These are phyloP conservation scores for Prosapia bicincta DNA, from an alignment of 2,888 invertebrate genomes.

Conservation along the genomic window DNA sequence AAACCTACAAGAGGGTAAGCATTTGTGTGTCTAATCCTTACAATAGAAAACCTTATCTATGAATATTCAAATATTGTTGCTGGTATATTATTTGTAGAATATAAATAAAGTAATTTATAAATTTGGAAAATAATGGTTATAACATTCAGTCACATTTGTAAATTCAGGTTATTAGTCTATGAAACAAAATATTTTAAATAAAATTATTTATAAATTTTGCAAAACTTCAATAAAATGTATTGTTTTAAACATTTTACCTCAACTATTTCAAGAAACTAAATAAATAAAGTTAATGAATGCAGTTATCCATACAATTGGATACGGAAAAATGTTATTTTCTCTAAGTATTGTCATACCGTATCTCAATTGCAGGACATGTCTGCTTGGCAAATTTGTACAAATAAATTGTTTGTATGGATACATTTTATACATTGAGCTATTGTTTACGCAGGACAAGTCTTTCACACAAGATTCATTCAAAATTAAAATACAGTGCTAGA, in stretches of 20 bases:
- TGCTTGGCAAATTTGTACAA: constrained; percentile 17
- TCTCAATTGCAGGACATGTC: constrained; percentile 8
- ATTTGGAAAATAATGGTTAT: too few relatives aligned
- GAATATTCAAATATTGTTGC: too few relatives aligned
- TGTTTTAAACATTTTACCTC: neutral
- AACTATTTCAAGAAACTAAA: neutral
- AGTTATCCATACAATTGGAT: constrained; percentile 24
- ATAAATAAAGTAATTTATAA: too few relatives aligned
- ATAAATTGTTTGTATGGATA: constrained; percentile 20
- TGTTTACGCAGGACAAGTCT: constrained; percentile 12
- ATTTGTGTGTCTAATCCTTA: too few relatives aligned
- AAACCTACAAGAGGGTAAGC: too few relatives aligned
- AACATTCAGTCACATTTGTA: too few relatives aligned
- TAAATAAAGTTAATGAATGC: neutral
- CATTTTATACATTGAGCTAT: constrained; percentile 32
- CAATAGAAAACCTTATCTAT: too few relatives aligned
- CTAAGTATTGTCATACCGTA: constrained; percentile 31
- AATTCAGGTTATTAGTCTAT: too few relatives aligned
- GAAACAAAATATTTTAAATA: too few relatives aligned
- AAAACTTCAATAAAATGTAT: neutral
- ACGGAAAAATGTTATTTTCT: constrained; percentile 26
- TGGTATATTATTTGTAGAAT: too few relatives aligned
- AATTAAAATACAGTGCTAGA: constrained; percentile 17
- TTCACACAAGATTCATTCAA: constrained; percentile 24
- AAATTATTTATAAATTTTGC: too few relatives aligned